Base-by-base conservation (phyloP, 2,797 vertebrate genomes). In the Hoplostethus mediterraneus region DNA sequence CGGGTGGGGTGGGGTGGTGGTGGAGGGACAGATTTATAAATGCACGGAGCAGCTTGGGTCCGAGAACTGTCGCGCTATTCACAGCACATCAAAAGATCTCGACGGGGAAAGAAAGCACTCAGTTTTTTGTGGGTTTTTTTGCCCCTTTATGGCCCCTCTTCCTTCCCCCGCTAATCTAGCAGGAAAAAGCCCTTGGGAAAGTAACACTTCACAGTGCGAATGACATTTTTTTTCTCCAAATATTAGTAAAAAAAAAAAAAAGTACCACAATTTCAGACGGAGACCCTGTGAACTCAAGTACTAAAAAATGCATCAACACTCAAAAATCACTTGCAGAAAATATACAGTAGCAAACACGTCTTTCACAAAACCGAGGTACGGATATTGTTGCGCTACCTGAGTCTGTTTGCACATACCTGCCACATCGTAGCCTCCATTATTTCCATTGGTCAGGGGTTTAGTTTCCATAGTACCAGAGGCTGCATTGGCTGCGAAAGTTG, bases 391-490 rank as follows among this genome's bases (percentile, higher is more conserved):
- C n/a, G 25, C 47, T 76, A 71, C 68, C 69, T 73, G 60, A 5
- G 9, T 31, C 25, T 31, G 6, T 17, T 25, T 47, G 14, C 70
- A 79, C 88, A 79, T 77, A 96, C 95, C 95, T 94, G 93, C 88
- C 81, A 56, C 87, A 85, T 86, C 13, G 12, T 73, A 74, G 75
- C 77, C 84, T 69, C 86, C 92, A 88, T 88, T 71, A 73, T 55
- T 83, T 82, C 91, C 90, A 85, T 79, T 77, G 85, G 88, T 81
- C 73, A 88, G 84, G 84, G 85, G 87, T 33, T 67, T 63, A 91
- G 82, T 91, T 90, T 88, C 93, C 94, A 92, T 92, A 87, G 57
- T 76, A 86, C 73, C 89, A 84, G 71, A 75, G 52, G 81, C 83
- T 83, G 86, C 89, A 83, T 85, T 83, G 64, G 69, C 21, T 87